These are phyloP conservation scores for Symphodus melops DNA, from an alignment of 2,113 vertebrate genomes.

Conservation along the genomic window DNA sequence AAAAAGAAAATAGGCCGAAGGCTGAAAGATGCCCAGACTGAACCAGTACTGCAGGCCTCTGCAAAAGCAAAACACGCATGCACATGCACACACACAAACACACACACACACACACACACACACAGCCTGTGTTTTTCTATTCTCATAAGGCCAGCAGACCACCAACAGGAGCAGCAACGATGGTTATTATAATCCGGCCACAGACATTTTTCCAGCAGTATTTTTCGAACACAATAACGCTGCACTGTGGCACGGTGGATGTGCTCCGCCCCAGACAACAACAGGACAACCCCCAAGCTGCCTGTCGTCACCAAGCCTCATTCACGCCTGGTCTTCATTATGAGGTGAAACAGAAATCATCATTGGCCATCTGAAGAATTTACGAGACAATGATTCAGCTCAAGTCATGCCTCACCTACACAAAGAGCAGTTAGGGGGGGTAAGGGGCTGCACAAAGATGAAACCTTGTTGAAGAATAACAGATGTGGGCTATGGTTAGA, in stretches of 20 bases:
- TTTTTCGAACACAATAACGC: conserved; percentile 47
- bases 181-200: conserved; percentile 43
- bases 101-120: not conserved
- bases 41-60: conserved; percentile 39
- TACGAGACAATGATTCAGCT: conserved; percentile 52
- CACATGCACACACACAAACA: not conserved
- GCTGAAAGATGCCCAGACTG: conserved; percentile 23
- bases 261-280: conserved; percentile 57
- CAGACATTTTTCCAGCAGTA: conserved; percentile 54
- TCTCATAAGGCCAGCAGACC: conserved; percentile 27
- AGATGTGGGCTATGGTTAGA: not conserved
- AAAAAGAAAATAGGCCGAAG: conserved; percentile 28
- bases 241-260: conserved; percentile 39
- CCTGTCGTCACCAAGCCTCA: conserved; percentile 23
- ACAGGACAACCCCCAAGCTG: conserved; percentile 42
- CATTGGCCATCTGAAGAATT: conserved; percentile 62
- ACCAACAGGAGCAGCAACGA: conserved; percentile 39
- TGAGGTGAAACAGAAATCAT: conserved; percentile 63
- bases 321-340: conserved; percentile 74
- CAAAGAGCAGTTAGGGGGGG: conserved; percentile 23
- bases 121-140: not conserved
- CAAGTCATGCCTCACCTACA: conserved; percentile 34
- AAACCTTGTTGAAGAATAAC: not conserved
- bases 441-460: not conserved
- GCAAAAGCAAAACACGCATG: conserved; percentile 1